Conservation (phyloP, 2,888 invertebrate species). For the Ormyrus labotus region DNA sequence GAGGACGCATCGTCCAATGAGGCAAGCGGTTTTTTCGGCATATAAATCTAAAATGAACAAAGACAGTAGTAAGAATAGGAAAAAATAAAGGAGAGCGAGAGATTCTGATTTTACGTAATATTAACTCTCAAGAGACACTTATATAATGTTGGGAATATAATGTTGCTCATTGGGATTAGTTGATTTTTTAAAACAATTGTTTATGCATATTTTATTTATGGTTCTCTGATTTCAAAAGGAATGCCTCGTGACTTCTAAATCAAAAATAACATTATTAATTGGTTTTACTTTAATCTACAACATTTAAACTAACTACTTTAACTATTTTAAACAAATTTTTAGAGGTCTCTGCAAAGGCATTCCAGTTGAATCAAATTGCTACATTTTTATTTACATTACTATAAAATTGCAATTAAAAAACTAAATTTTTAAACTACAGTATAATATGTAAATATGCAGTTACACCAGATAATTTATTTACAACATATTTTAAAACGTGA, state of each 20-base stretch:
- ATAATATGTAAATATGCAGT: neutral
- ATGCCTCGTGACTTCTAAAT: slow-evolving; percentile 4
- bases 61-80: slow-evolving; percentile 46
- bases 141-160: neutral
- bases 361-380: neutral
- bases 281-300: neutral
- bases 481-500: neutral
- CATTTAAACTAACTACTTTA: slow-evolving; percentile 1
- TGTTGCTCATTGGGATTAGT: slow-evolving; percentile 2
- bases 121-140: neutral
- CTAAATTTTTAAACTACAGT: neutral
- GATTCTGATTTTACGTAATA: neutral
- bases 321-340: neutral
- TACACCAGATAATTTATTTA: neutral
- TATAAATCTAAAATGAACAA: slow-evolving; percentile 53
- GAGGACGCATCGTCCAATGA: slow-evolving; percentile 45
- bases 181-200: too few relatives aligned
- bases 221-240: slow-evolving; percentile 5
- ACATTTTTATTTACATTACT: neutral
- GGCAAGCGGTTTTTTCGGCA: slow-evolving; percentile 48
- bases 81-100: slow-evolving; percentile 39
- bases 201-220: neutral
- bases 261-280: neutral
- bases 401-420: neutral
- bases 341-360: neutral